Base-by-base conservation (phyloP, 2,797 vertebrate species). In the Cynodonichthys magdalenae region DNA sequence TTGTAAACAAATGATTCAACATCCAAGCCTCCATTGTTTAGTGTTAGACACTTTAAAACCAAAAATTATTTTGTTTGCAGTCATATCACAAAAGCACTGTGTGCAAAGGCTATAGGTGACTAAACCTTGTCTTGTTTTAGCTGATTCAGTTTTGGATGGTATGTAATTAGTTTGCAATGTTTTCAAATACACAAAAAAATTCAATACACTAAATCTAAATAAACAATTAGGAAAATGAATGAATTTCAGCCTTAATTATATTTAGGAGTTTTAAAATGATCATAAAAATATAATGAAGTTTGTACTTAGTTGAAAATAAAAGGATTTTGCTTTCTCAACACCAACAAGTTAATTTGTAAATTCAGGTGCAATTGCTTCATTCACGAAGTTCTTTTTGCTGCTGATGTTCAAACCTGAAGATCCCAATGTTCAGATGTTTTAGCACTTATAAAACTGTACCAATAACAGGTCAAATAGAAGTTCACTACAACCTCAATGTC, bases 401-500 rank as follows among this genome's bases (percentile, higher is more conserved):
- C 4, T 7, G 51, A 31, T 3, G 6, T 53, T 5, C 2, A 36
- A 11, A 52, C 17, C 29, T 36, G 11, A 58, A 19, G 5, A 57
- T 18, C 29, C 51, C 59, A 56, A 59, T 41, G 19, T 29, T 10
- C 1, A 15, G 54, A 15, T 44, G 18, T 59, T 19, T 15, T 56
- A 56, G 54, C 18, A 52, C 15, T 41, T 59, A 20, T 1, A 55
- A n/a, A 39, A 59, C 1, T 56, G 3, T 51, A 28, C 36, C 18
- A 7, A 47, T 42, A 27, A 66, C 63, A 56, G 28, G n/a, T 36
- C 48, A 52, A 14, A 20, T 24, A 24, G 24, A 19, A 17, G 34
- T 19, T 15, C 17, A 46, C 39, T 36, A 49, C 15, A 28, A 34
- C 20, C 53, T n/a, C 44, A 66, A 15, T 31, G 5, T 24, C 8